phyloP scores from a whole-genome alignment of 2,797 vertebrate species.

The Caiman crocodilus region DNA sequence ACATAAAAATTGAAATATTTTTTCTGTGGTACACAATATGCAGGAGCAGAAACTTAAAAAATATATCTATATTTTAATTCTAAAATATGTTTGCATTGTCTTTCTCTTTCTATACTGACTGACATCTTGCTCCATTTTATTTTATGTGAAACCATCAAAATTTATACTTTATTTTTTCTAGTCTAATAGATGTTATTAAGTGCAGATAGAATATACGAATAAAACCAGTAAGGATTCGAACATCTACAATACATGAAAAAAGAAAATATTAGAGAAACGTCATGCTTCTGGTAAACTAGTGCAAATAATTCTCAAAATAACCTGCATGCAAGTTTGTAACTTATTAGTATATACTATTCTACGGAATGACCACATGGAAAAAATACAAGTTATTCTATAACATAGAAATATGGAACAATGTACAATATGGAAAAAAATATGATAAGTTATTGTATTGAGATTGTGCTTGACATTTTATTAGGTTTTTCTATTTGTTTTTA shows the following conservation, averaged over 20 bases:
- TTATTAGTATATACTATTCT: not conserved
- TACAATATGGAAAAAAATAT: too few relatives aligned
- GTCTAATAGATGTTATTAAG: not conserved
- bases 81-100: not conserved
- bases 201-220: not conserved
- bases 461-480: not conserved
- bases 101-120: not conserved
- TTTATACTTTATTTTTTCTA: not conserved
- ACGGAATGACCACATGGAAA: not conserved
- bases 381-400: not conserved
- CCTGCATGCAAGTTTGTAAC: not conserved
- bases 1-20: not conserved
- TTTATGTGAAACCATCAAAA: not conserved
- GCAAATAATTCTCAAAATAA: not conserved
- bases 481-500: not conserved
- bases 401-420: too few relatives aligned
- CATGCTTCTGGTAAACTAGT: not conserved
- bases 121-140: not conserved
- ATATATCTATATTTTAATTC: not conserved
- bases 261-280: not conserved
- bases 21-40: not conserved
- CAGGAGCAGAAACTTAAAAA: not conserved
- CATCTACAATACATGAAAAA: not conserved
- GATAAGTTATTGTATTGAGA: not conserved
- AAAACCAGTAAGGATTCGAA: not conserved